A percentile compares a stretch with the other conserved stretches of the same genome.
phyloP scores from a whole-genome alignment of 2,797 vertebrate genomes.

The Chelonia mydas region DNA sequence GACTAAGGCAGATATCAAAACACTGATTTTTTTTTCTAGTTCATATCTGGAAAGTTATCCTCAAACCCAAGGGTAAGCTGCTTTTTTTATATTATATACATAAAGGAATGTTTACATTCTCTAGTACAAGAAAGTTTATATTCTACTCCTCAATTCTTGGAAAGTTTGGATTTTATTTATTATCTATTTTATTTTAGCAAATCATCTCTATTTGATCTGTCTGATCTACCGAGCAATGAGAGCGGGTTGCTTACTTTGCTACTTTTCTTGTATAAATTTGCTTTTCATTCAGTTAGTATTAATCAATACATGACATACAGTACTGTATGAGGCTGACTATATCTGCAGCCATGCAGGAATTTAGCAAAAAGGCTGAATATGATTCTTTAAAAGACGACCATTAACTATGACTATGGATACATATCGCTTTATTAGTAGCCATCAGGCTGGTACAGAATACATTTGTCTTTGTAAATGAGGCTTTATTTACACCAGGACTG shows the following conservation, averaged over 20 bases:
- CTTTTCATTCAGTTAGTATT: neutral
- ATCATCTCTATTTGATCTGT: neutral
- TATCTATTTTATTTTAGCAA: neutral
- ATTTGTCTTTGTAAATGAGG: neutral
- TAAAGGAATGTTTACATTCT: neutral
- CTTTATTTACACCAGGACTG: neutral
- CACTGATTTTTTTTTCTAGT: neutral
- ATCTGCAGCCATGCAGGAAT: neutral
- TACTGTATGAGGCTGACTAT: neutral
- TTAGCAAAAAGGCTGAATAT: neutral
- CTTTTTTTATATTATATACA: too few relatives aligned
- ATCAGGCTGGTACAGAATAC: neutral
- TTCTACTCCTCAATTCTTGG: neutral
- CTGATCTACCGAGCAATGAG: neutral
- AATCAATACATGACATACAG: neutral
- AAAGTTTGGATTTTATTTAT: neutral
- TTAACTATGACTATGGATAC: neutral
- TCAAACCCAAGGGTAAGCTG: neutral
- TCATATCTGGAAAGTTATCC: neutral
- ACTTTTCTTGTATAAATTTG: neutral
- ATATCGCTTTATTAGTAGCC: fast-evolving
- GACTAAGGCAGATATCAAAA: neutral
- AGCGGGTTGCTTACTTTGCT: neutral
- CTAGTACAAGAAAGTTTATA: neutral
- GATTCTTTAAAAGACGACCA: neutral